Base-by-base conservation (phyloP, 2,113 vertebrate genomes). In the Megalops atlanticus region DNA sequence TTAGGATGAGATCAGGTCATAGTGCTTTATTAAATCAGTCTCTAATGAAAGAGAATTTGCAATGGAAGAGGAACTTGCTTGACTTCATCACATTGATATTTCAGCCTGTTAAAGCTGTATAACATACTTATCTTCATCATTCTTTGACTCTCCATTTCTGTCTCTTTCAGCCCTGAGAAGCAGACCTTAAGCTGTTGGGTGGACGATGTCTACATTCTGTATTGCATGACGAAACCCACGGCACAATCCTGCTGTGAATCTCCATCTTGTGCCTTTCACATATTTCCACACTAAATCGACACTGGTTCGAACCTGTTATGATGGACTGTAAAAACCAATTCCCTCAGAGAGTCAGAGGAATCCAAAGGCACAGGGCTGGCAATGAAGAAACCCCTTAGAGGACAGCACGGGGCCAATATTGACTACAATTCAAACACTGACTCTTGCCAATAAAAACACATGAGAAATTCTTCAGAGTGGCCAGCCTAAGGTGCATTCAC, bases 241-340 rank as follows among this genome's bases (percentile, higher is more conserved):
- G 24, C 40, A 15, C 12, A 5, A 27, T 35, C 36, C 64, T 4
- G 11, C 54, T 16, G 16, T 31, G 69, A 58, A 41, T 45, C 74
- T 86, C 35, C 64, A 81, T 78, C 82, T 85, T 69, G 74, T 74
- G 72, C 83, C n/a, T 43, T 81, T 73, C 27, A 70, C 35, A 83
- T 84, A 87, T 88, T 91, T 91, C 88, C 84, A 88, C 81, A 77
- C 87, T 91, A 91, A 92, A 91, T 81, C 81, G 58, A 68, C 11
- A 71, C 75, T 77, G 76, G 77, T 77, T 83, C 47, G 33, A 89
- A 72, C 77, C 77, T 54, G 83, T 88, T 83, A 83, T 77, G 79
- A 83, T 76, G 64, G 81, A 80, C 85, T 82, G 81, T 91, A 85
- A 92, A 88, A 92, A 80, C 84, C 84, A 31, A 90, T 90, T 89